phyloP scores from a whole-genome alignment of 1,140 invertebrate species.

The Aphaenogaster floridana region DNA sequence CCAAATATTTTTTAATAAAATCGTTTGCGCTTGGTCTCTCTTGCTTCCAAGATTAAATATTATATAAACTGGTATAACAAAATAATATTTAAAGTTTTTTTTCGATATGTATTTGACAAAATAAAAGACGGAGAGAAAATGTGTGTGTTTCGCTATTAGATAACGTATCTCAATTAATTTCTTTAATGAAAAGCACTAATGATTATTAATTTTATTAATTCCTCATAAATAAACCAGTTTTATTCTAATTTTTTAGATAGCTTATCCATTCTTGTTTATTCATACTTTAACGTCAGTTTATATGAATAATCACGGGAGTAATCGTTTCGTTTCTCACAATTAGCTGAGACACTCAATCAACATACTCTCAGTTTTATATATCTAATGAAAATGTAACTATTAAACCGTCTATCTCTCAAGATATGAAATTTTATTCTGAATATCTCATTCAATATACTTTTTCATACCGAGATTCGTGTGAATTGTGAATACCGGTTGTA shows the following conservation, averaged over 20 bases:
- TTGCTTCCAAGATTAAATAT: too few species aligned
- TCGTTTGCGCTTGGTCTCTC: too few species aligned
- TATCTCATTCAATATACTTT: slow-evolving; percentile 5
- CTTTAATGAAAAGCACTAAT: too few species aligned
- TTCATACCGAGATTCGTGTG: neutral
- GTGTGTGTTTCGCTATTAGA: too few species aligned
- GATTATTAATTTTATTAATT: too few species aligned
- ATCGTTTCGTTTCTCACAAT: neutral
- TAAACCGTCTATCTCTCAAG: neutral
- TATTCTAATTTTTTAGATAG: neutral
- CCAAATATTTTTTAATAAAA: too few species aligned
- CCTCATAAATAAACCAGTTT: too few species aligned
- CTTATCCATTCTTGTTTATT: neutral
- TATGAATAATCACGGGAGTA: neutral
- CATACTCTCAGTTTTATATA: neutral
- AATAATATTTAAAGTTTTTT: too few species aligned
- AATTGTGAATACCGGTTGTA: neutral
- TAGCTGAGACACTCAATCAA: neutral
- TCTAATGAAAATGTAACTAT: neutral
- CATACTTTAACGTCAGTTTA: neutral
- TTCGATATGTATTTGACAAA: too few species aligned
- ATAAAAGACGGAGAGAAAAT: too few species aligned
- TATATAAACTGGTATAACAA: too few species aligned
- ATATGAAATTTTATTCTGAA: neutral
- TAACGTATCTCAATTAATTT: too few species aligned